Conservation (phyloP, 2,888 invertebrate genomes). For the Aplocera efformata region DNA sequence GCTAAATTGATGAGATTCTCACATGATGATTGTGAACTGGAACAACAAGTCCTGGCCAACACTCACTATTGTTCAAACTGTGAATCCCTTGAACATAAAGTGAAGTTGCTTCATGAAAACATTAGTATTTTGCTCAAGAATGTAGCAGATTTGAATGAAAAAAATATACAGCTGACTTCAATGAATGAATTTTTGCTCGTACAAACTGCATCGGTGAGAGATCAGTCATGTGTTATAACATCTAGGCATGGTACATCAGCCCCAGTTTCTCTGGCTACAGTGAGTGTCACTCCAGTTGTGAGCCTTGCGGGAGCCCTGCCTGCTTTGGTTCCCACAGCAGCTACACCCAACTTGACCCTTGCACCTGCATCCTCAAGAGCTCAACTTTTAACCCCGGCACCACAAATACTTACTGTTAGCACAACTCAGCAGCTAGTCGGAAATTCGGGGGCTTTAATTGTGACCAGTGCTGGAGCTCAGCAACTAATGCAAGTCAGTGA, state of each 20-base stretch:
- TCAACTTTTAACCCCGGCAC: conserved; percentile 69
- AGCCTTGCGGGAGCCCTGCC: conserved; percentile 69
- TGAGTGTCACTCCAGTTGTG: conserved; percentile 73
- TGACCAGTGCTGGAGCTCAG: conserved; percentile 74
- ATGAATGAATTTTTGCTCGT: conserved; percentile 75
- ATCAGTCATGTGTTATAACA: conserved; percentile 72
- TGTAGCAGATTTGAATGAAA: conserved; percentile 68
- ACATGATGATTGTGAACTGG: conserved; percentile 55
- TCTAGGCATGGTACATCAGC: conserved; percentile 71
- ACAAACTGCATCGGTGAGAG: conserved; percentile 66
- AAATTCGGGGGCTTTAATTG: conserved; percentile 71
- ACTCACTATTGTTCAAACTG: conserved; percentile 58
- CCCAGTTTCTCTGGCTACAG: conserved; percentile 71
- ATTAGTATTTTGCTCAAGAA: conserved; percentile 71
- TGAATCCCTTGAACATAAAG: conserved; percentile 64
- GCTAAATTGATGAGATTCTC: conserved; percentile 62
- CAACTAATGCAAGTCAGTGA: conserved; percentile 77
- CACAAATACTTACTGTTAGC: conserved; percentile 71
- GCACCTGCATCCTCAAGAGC: conserved; percentile 71
- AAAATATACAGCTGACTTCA: conserved; percentile 67
- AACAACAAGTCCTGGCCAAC: conserved; percentile 52
- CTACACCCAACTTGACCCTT: conserved; percentile 60
- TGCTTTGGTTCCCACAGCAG: conserved; percentile 63
- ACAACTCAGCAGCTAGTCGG: conserved; percentile 73
- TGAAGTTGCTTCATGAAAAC: conserved; percentile 70